Percentiles rank a stretch among this genome's conserved stretches.
Conservation (phyloP, 2,888 invertebrate species). For the Harmothoe impar region DNA sequence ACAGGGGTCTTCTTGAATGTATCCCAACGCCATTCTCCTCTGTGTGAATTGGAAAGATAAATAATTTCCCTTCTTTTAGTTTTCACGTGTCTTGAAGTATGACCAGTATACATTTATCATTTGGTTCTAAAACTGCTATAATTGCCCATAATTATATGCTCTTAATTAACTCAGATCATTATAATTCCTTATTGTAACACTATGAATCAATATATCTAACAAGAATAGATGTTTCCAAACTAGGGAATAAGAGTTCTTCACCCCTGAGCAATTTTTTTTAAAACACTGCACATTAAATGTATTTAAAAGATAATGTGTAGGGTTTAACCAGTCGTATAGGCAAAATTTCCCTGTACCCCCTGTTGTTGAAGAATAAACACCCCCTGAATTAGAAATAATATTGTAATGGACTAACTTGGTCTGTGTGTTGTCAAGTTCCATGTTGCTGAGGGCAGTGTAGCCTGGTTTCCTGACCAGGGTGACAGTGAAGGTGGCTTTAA, state of each 20-base stretch:
- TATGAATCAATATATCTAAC: too few species aligned
- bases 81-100: not conserved
- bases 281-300: too few species aligned
- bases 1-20: slow-evolving; percentile 43
- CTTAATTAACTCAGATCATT: not conserved
- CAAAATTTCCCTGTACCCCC: too few species aligned
- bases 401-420: not conserved
- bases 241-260: too few species aligned
- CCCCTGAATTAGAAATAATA: too few species aligned
- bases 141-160: not conserved
- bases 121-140: not conserved
- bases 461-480: not conserved
- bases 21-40: slow-evolving; percentile 27
- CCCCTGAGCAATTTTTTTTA: too few species aligned
- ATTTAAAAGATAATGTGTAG: too few species aligned
- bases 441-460: slow-evolving; percentile 43
- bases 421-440: not conserved
- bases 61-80: not conserved
- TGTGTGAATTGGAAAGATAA: not conserved
- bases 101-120: not conserved
- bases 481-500: slow-evolving; percentile 56
- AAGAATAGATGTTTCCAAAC: too few species aligned
- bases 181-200: too few species aligned
- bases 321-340: too few species aligned
- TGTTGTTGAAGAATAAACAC: too few species aligned